Conservation (phyloP, 2,888 invertebrate genomes). For the Cheilosia impressa region DNA sequence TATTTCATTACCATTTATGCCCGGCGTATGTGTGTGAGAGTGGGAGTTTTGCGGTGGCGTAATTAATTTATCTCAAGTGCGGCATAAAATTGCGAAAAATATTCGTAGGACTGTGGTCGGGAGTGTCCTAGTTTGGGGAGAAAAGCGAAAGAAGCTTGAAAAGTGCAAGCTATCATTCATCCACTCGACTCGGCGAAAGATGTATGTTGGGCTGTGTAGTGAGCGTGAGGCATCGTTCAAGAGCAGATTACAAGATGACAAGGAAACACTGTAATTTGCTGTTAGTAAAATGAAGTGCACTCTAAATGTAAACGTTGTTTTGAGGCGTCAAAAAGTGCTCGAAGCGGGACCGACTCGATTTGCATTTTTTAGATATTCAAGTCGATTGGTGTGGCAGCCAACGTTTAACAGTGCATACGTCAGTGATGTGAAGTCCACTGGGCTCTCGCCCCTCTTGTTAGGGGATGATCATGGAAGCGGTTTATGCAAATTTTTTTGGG, state of each 20-base stretch:
- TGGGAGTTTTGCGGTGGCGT: conserved; percentile 35
- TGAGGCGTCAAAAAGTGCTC: conserved; percentile 7
- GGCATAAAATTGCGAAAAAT: conserved; percentile 59
- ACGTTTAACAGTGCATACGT: conserved; percentile 15
- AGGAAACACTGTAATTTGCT: conserved; percentile 64
- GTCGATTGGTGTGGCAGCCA: conserved; percentile 22
- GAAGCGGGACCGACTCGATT: conserved; percentile 24
- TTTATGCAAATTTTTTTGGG: conserved; percentile 36
- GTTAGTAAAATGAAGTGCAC: conserved; percentile 56
- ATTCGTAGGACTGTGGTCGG: conserved; percentile 39
- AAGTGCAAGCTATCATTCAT: conserved; percentile 69
- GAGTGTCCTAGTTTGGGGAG: conserved; percentile 28
- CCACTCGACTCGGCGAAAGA: conserved; percentile 26
- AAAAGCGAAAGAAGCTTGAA: conserved; percentile 54
- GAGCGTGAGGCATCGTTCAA: conserved; percentile 48
- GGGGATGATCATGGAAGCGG: conserved; percentile 6
- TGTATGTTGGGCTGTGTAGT: conserved; percentile 29
- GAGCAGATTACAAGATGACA: conserved; percentile 62
- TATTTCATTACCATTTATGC: conserved; percentile 72
- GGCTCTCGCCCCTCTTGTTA: neutral
- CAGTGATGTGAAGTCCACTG: conserved; percentile 14
- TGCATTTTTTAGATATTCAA: conserved; percentile 58
- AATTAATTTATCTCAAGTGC: conserved; percentile 72
- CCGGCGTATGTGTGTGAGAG: conserved; percentile 10
- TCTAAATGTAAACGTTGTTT: conserved; percentile 36